Evolutionary conservation across 2,797 vertebrate species (phyloP).

Genomic region (Neoniphon sammara): DNA sequence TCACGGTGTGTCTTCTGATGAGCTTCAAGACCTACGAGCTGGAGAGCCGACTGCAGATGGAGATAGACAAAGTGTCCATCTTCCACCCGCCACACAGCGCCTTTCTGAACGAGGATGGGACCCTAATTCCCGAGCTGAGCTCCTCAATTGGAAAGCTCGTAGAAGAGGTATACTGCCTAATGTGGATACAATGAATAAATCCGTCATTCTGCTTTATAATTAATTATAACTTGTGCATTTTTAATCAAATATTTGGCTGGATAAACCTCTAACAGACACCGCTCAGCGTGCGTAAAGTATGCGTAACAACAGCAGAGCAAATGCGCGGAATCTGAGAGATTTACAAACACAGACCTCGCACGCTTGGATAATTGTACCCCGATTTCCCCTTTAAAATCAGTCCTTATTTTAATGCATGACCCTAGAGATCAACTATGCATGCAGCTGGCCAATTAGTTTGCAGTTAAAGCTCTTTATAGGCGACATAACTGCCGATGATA

Average conservation of each 20-base stretch:
- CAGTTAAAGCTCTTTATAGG: conserved; percentile 56
- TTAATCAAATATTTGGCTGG: background rate
- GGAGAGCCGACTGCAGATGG: conserved; percentile 87
- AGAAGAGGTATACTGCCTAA: conserved; percentile 81
- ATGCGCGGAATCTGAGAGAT: background rate
- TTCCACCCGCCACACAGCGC: conserved; percentile 62
- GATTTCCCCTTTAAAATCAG: conserved; percentile 28
- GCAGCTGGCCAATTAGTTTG: conserved; percentile 69
- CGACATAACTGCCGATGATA: conserved; percentile 60
- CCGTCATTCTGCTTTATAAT: background rate
- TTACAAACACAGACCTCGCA: conserved; percentile 22
- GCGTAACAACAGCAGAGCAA: conserved; percentile 46
- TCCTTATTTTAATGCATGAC: conserved; percentile 39
- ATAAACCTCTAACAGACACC: background rate
- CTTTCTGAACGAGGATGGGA: conserved; percentile 78
- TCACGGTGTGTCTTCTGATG: conserved; percentile 88
- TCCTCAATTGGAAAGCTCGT: conserved; percentile 84
- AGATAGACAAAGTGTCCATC: conserved; percentile 77
- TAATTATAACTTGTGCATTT: no score
- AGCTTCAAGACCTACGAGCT: conserved; percentile 86
- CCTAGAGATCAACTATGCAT: conserved; percentile 53
- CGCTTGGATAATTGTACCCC: conserved; percentile 30
- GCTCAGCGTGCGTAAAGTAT: conserved; percentile 57
- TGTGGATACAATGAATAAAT: background rate
- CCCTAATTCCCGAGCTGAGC: conserved; percentile 82